Evolutionary conservation across 2,888 invertebrate species (phyloP).

Genomic region (Tupiocoris notatus): DNA sequence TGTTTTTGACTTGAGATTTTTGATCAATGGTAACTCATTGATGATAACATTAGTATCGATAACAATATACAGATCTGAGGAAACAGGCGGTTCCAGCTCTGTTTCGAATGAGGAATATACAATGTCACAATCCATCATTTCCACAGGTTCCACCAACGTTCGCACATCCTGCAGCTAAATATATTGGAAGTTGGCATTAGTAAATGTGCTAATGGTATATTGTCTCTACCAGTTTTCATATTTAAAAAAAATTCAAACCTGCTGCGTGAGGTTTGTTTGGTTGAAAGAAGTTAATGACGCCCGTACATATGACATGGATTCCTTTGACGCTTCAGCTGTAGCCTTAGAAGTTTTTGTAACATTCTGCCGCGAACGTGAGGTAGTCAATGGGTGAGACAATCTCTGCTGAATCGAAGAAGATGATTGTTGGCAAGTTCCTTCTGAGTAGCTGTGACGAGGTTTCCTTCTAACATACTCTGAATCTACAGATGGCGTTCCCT

Average conservation of each 20-base stretch:
- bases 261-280: background rate
- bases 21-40: slow-evolving; percentile 23
- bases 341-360: no score
- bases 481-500: no score
- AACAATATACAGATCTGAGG: slow-evolving; percentile 17
- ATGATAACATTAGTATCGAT: slow-evolving; percentile 42
- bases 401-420: no score
- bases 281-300: background rate
- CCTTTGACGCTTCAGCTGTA: no score
- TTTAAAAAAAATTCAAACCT: background rate
- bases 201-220: background rate
- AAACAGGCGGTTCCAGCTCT: background rate
- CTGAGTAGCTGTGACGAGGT: no score
- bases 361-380: no score
- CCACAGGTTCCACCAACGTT: slow-evolving; percentile 9
- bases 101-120: slow-evolving; percentile 19
- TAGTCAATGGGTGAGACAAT: no score
- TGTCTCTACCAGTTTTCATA: background rate
- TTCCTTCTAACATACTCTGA: no score
- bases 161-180: slow-evolving; percentile 24
- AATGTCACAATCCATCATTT: slow-evolving; percentile 33
- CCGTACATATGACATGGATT: no score
- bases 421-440: no score
- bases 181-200: background rate
- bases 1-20: slow-evolving; percentile 3